Percentiles rank a stretch among this genome's conserved stretches.
These are phyloP conservation scores for Cinclus mexicanus DNA, from an alignment of 2,113 vertebrate species.

Conservation along the genomic window DNA sequence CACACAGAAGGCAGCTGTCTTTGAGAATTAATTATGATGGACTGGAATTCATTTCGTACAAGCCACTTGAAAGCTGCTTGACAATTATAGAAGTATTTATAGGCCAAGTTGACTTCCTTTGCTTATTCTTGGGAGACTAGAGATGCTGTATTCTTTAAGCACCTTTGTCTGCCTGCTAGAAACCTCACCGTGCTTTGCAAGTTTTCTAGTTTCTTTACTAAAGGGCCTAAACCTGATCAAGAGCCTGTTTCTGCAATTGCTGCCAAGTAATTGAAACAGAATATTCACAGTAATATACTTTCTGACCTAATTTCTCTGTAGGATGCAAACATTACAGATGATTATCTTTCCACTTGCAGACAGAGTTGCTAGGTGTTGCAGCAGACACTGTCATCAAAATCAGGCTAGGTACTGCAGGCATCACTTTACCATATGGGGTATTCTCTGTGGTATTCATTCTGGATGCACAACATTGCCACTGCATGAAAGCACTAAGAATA, in stretches of 20 bases:
- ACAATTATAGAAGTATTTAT: constrained; percentile 15
- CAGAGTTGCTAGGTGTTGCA: constrained; percentile 76
- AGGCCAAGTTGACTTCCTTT: not conserved
- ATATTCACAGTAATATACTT: not conserved
- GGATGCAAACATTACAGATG: not conserved
- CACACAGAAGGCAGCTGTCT: not conserved
- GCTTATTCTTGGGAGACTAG: not conserved
- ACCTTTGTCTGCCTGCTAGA: not conserved
- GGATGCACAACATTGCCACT: not conserved
- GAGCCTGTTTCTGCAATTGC: not conserved
- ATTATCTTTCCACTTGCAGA: constrained; percentile 61
- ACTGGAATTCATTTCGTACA: not conserved
- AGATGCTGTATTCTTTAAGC: not conserved
- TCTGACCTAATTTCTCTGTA: not conserved
- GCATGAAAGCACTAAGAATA: not conserved
- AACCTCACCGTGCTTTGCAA: not conserved
- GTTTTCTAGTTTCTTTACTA: not conserved
- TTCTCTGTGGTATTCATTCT: not conserved
- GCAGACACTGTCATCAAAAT: constrained; percentile 76
- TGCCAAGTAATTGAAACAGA: not conserved
- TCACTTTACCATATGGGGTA: not conserved
- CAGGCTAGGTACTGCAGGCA: constrained; percentile 76
- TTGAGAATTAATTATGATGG: not conserved
- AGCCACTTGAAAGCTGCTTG: constrained; percentile 24
- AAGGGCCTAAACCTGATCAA: not conserved